A percentile compares a stretch with the other conserved stretches of the same genome.
Evolutionary conservation across 2,888 invertebrate species (phyloP).

Genomic region (Dioctria linearis): DNA sequence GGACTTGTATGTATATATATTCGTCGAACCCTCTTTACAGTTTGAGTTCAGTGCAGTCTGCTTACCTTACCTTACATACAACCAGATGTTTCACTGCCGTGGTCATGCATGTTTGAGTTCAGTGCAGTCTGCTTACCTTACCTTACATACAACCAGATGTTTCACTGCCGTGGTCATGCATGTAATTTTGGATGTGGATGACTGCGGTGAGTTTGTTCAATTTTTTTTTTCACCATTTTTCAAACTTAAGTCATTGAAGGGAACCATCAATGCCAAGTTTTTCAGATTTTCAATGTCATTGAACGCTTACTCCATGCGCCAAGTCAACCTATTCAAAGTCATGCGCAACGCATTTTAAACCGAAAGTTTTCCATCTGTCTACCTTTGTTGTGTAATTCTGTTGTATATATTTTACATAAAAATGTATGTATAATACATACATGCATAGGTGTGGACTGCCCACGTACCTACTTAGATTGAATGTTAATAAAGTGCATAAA

Average conservation of each 20-base stretch:
- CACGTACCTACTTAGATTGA: conserved; percentile 7
- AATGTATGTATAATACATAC: no score
- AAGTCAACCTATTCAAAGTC: not conserved
- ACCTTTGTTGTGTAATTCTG: conserved; percentile 37
- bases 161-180: conserved; percentile 29
- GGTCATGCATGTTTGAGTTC: conserved; percentile 32
- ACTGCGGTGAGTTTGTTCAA: not conserved
- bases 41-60: not conserved
- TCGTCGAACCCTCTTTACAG: no score
- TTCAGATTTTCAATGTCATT: conserved; percentile 44
- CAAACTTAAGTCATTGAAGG: conserved; percentile 1
- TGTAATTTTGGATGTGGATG: conserved; percentile 41
- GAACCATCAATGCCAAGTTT: not conserved
- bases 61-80: not conserved
- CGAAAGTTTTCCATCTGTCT: conserved; percentile 39
- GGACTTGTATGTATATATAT: no score
- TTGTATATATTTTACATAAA: not conserved
- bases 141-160: conserved; percentile 17
- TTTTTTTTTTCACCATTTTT: not conserved
- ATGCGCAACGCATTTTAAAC: conserved; percentile 28
- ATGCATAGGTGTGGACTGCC: not conserved
- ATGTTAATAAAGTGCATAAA: conserved; percentile 28
- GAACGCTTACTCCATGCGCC: conserved; percentile 19
- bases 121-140: no score
- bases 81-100: conserved; percentile 27